phyloP scores from a whole-genome alignment of 2,888 invertebrate species.

The Malachius bipustulatus region DNA sequence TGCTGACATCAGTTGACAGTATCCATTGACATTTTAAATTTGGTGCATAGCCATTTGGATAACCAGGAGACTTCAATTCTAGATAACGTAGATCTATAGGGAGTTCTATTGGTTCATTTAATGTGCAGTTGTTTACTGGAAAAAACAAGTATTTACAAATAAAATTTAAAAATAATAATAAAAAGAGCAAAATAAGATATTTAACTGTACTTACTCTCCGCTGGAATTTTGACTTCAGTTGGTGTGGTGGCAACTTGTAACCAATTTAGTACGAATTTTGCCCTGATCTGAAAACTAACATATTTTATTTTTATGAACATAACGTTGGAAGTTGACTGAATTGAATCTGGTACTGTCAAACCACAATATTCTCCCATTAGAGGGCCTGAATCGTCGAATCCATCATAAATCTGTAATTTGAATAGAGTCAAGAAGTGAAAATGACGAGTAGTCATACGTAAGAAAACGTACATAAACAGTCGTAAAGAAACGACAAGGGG shows the following conservation, averaged over 20 bases:
- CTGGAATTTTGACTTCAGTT: no score
- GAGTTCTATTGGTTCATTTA: neutral
- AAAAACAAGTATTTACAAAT: no score
- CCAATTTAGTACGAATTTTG: neutral
- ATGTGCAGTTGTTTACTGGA: neutral
- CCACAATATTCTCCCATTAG: neutral
- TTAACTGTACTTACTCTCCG: no score
- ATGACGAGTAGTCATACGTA: no score
- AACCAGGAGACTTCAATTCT: constrained; percentile 61
- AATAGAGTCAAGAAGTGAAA: no score
- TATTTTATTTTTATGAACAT: neutral
- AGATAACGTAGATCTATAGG: constrained; percentile 13
- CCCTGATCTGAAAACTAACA: neutral
- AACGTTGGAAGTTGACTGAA: constrained; percentile 1
- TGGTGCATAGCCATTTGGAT: constrained; percentile 52
- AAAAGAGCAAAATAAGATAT: no score
- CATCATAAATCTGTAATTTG: constrained; percentile 1
- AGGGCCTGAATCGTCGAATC: neutral
- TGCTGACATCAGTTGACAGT: constrained; percentile 46
- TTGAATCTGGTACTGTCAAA: neutral
- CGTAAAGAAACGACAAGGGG: no score
- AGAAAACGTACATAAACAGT: no score
- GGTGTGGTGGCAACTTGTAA: constrained; percentile 1
- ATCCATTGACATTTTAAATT: constrained; percentile 64
- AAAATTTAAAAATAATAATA: no score